Evolutionary conservation across 2,888 invertebrate species (phyloP), one percentile per base, ranked within the genome.

Genomic region (Hydrotaea cyrtoneurina): DNA sequence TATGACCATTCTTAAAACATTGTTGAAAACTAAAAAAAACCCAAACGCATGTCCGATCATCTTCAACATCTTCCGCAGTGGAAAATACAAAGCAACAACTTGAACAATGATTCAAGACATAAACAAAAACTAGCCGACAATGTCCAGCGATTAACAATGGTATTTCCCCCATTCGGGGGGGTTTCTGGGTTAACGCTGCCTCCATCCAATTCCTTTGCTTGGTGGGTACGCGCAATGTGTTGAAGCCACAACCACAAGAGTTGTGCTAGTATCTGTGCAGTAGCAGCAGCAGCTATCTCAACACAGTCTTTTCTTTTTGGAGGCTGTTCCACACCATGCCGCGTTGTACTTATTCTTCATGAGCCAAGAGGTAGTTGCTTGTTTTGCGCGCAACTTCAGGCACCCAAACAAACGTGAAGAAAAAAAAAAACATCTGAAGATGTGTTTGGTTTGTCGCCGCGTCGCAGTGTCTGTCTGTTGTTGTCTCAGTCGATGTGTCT

Each of bases 1-100:
- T 77, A 85, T 85, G 82, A 79, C 0, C 71, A 66, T 64, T 80
- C 73, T 55, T 21, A 3, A n/a, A 13, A 55, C 39, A 75, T 43
- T 13, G 17, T 36, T 64, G 64, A 17, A 36, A 36, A 64, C 62
- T 15, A 62, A 64, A n/a, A 36, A 36, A 43, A 39, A 43, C 66
- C 2, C 2, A 39, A 39, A 39, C 39, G 1, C 39, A 66, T 11
- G 59, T 31, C 31, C 31, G 31, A 31, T 31, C 31, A 4, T 31
- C 7, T n/a, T n/a, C n/a, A 57, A 13, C 57, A 57, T 57, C 23
- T 21, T 53, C 53, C 53, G 5, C 19, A 17, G 17, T 17, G 4
- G n/a, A n/a, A 53, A 53, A 19, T 11, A 53, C n/a, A 10, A 36
- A 17, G 53, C 53, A 2, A 19, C 10, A 2, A 17, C 53, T 53